Evolutionary conservation across 1,140 invertebrate genomes (phyloP).

Genomic region (Caenorhabditis remanei): DNA sequence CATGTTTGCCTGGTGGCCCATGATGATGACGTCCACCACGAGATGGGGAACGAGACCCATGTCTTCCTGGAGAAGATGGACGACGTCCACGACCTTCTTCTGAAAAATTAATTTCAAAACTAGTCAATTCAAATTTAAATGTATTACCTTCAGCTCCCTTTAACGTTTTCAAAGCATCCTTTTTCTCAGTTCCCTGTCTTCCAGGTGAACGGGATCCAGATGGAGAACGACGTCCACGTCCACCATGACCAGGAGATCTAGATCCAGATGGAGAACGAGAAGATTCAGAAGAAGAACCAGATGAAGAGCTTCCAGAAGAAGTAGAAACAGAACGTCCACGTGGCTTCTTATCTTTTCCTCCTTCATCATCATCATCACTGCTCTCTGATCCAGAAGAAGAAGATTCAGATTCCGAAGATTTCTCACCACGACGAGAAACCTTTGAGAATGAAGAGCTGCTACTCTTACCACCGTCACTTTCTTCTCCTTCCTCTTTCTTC

Average conservation of each 20-base stretch:
- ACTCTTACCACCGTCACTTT: background rate
- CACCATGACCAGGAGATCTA: background rate
- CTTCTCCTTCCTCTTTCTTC: constrained; percentile 1
- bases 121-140: no score
- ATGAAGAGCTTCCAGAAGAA: constrained; percentile 20
- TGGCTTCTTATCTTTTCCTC: background rate
- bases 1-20: no score
- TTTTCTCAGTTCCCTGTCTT: background rate
- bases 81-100: background rate
- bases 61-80: background rate
- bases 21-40: background rate
- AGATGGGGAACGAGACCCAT: background rate
- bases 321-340: constrained; percentile 23
- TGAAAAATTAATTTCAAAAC: background rate
- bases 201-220: constrained; percentile 16
- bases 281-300: constrained; percentile 27
- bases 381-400: constrained; percentile 29
- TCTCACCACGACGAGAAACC: constrained; percentile 7
- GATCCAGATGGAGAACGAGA: constrained; percentile 24
- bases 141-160: background rate
- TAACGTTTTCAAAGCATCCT: background rate
- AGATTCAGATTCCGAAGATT: constrained; percentile 20
- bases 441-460: constrained; percentile 43
- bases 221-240: constrained; percentile 3
- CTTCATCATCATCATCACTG: background rate